Evolutionary conservation across 2,888 invertebrate genomes (phyloP), one percentile per base, ranked within the genome.

Genomic region (Alcis repandata): DNA sequence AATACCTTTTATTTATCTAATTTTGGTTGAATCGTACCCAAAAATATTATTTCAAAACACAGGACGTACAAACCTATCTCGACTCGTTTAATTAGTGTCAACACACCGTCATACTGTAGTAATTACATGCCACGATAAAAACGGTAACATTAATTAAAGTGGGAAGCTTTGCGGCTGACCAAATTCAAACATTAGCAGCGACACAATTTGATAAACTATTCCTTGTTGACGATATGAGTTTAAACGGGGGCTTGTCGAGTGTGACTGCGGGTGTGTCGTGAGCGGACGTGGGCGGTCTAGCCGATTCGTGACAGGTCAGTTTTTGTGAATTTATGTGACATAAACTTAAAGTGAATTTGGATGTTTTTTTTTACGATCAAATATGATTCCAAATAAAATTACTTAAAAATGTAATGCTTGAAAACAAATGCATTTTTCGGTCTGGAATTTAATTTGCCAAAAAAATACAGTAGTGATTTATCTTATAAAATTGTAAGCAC

Each of bases 241-340:
- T 40, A 74, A 75, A 73, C 73, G 72, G 77, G 80, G 82, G 78
- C 79, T 79, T 69, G 82, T 67, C 77, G 69, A 70, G 68, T 67
- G 75, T 62, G 59, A 69, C 60, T 56, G 72, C 69, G 74, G 74
- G 78, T 74, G 80, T 77, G 79, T 80, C 65, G 61, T 59, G 43
- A 69, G 45, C 68, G 75, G 73, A 71, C 58, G 76, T 65, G 74
- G 74, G 67, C 3, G 59, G 67, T 67, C 74, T 71, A 56, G 69
- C 63, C 71, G 68, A 71, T 76, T 49, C 40, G 65, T 32, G 51
- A 38, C 45, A 57, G 65, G 60, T 57, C 60, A 57, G 60, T 51
- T 20, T 65, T 56, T 8, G n/a, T 45, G 22, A 11, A 43, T 56
- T 52, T 19, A 10, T 1, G 3, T n/a, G 13, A 38, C 38, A 2